Base-by-base conservation (phyloP, 2,797 vertebrate species). In the Syngnathus acus region DNA sequence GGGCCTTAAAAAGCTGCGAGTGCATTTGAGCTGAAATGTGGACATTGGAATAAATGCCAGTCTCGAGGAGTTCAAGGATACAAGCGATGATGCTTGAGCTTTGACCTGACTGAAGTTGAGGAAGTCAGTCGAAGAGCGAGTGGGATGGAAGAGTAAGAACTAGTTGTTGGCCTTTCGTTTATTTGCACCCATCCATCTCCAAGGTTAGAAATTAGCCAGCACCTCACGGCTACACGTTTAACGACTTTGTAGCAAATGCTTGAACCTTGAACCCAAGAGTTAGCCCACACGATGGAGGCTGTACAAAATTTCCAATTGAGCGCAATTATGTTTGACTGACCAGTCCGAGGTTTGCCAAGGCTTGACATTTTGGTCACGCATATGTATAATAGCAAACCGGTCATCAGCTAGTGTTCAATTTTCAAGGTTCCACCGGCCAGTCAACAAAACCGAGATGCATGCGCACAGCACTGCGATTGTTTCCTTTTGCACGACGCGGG, bases 11-110 rank as follows among this genome's bases (percentile, higher is more conserved):
- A 62, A 43, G 43, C 9, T 32, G 42, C 55, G 47, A 67, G 68
- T 69, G 21, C 65, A 42, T 78, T 65, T 64, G 67, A 62, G 4
- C 0, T 9, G 37, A 51, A 11, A 43, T 21, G 59, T 50, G 32
- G 51, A 53, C 21, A 58, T 47, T 58, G 59, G 48, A 53, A 65
- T n/a, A 53, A 50, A 39, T 51, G 37, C 6, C 19, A 40, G 32
- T 65, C n/a, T 23, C 16, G 19, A 54, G n/a, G 66, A 69, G 72
- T 75, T 81, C 68, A 79, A 72, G 74, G 77, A 80, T 73, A 72
- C 76, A 83, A 77, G 76, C 47, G 11, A 66, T 68, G 76, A 72
- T 70, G 65, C 78, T 74, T 84, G 77, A 84, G 75, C 78, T 82
- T 77, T 62, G 71, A 76, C 72, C 70, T 51, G 57, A 7, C 58